Evolutionary conservation across 2,113 vertebrate genomes (phyloP), one percentile per base, ranked within the genome.

Genomic region (Excalfactoria chinensis): DNA sequence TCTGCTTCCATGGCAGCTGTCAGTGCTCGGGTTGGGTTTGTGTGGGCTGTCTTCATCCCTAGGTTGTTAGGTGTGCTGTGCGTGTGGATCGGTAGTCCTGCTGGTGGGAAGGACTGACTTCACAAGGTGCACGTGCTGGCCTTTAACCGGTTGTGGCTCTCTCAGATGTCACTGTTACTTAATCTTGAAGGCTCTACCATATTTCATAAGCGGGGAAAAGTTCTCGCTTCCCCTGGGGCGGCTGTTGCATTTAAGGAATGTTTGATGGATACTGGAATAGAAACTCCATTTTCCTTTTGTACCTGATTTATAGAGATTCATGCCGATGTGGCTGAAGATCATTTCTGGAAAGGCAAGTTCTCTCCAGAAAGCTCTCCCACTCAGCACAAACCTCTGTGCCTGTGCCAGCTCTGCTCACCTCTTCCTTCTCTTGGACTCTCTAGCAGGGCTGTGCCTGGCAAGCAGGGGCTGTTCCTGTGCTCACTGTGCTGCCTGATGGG

Each of bases 101-200:
- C 41, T 84, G 62, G 13, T 53, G 82, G 85, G 80, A 85, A 44
- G 28, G 43, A 23, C 58, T 51, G n/a, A 13, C 35, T 87, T 66
- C 28, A 40, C 78, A 59, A 93, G 94, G 69, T 71, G 85, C 82
- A 4, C 2, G 3, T 35, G 6, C 46, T 44, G 72, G 37, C 23
- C 53, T 48, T 48, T 53, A 26, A 62, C 77, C 55, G 64, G 5
- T 21, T 48, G 8, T 1, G 20, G 59, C 78, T 90, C 68, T 59
- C 95, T 93, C 86, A 21, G 30, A 23, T 89, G 91, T 51, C 69
- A 25, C 74, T 84, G 87, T 46, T 95, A 51, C 64, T 91, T 93
- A 26, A 71, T 95, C 46, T 21, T 70, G 13, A 35, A 74, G 69
- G 35, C 21, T 82, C 44, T 26, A 16, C 70, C 35, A 8, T 70